phyloP scores from a whole-genome alignment of 2,113 vertebrate genomes.

The Dromiciops gliroides region DNA sequence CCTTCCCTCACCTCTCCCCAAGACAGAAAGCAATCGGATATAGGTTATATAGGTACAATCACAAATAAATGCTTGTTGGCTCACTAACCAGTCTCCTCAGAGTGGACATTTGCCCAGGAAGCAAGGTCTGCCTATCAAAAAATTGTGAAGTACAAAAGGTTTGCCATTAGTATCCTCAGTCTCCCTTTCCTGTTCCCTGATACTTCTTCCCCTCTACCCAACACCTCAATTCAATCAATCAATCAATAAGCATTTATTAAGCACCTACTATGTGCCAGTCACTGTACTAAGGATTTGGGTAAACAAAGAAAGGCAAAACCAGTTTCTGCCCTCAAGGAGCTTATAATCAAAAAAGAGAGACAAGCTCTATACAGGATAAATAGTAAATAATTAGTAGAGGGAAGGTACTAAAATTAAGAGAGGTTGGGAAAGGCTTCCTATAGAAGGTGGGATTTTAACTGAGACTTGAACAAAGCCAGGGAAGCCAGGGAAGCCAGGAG shows the following conservation, averaged over 20 bases:
- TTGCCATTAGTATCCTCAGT: background rate
- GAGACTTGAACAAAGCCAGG: background rate
- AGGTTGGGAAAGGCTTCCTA: too few species aligned
- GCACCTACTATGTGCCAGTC: background rate
- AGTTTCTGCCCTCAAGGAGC: background rate
- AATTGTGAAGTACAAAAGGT: background rate
- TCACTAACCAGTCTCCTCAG: background rate
- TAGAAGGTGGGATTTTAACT: background rate
- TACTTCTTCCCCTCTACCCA: background rate
- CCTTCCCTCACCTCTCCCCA: too few species aligned
- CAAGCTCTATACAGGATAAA: too few species aligned
- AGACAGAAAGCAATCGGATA: too few species aligned
- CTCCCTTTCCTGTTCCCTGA: background rate
- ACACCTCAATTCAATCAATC: background rate
- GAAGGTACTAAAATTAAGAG: too few species aligned
- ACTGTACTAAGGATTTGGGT: background rate
- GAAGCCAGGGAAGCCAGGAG: background rate
- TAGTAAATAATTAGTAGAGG: too few species aligned
- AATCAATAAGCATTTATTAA: background rate
- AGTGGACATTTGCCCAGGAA: background rate
- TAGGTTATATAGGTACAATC: too few species aligned
- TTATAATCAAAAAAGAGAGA: too few species aligned
- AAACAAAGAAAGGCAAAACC: background rate
- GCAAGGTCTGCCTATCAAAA: background rate
- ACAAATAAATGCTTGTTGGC: background rate